Evolutionary conservation across 2,113 vertebrate species (phyloP).

Genomic region (Limanda limanda): DNA sequence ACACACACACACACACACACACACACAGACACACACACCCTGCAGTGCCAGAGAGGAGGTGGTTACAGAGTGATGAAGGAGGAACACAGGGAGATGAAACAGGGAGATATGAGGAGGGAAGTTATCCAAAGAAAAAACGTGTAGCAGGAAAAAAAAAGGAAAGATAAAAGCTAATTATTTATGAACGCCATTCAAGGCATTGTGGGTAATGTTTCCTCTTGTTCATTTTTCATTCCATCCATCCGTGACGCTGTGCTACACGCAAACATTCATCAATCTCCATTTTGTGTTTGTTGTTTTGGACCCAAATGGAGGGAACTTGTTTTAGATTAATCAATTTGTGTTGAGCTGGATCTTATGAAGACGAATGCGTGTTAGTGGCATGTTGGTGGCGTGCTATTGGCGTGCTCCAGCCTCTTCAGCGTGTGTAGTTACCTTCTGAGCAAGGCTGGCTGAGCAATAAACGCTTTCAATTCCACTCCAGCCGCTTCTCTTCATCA

Average conservation of each 20-base stretch:
- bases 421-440: too few species aligned
- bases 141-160: too few species aligned
- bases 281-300: neutral
- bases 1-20: neutral
- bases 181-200: neutral
- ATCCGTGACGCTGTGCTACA: too few species aligned
- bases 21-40: too few species aligned
- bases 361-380: neutral
- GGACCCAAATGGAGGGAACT: neutral
- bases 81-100: neutral
- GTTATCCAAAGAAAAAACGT: neutral
- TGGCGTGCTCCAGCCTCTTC: too few species aligned
- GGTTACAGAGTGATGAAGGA: constrained; percentile 1
- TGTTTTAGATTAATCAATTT: neutral
- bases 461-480: too few species aligned
- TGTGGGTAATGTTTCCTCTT: neutral
- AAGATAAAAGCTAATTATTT: neutral
- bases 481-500: too few species aligned
- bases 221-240: neutral
- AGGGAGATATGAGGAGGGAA: neutral
- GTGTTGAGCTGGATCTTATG: neutral
- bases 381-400: too few species aligned
- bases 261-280: neutral
- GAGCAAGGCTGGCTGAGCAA: too few species aligned
- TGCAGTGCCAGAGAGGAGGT: neutral